Evolutionary conservation across 2,888 invertebrate genomes (phyloP).

Genomic region (Netelia virgata): DNA sequence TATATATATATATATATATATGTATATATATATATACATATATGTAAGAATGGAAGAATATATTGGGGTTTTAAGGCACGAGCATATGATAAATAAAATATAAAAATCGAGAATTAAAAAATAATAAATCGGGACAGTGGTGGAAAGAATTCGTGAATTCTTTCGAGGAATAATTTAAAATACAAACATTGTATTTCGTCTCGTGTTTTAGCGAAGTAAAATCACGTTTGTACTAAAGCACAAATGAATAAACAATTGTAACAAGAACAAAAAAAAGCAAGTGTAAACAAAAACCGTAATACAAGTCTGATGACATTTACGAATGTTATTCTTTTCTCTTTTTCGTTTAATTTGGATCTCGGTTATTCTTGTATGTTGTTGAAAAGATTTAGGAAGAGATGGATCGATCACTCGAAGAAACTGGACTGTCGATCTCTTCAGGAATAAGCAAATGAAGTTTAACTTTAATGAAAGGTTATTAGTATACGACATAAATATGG

Average conservation of each 20-base stretch:
- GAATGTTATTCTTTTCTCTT: background rate
- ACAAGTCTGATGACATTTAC: conserved; percentile 45
- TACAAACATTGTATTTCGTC: conserved; percentile 67
- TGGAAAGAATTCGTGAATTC: conserved; percentile 30
- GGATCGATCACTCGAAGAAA: background rate
- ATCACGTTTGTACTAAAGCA: conserved; percentile 80
- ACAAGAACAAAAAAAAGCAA: conserved; percentile 40
- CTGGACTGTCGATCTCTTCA: too few species aligned
- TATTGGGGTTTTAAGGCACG: conserved; percentile 42
- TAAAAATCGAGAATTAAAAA: conserved; percentile 22
- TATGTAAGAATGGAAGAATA: conserved; percentile 45
- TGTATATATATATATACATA: conserved; percentile 32
- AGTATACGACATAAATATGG: too few species aligned
- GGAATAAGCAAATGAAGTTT: too few species aligned
- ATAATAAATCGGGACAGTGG: conserved; percentile 21
- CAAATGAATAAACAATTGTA: conserved; percentile 81
- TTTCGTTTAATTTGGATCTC: conserved; percentile 36
- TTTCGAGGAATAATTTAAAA: conserved; percentile 45
- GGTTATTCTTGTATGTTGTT: background rate
- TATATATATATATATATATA: conserved; percentile 1
- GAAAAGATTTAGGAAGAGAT: background rate
- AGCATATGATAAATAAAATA: conserved; percentile 32
- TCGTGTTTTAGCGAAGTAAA: conserved; percentile 72
- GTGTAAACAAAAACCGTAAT: background rate
- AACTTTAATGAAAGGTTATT: too few species aligned